Conservation (phyloP, 2,113 vertebrate species). For the Cavia porcellus region DNA sequence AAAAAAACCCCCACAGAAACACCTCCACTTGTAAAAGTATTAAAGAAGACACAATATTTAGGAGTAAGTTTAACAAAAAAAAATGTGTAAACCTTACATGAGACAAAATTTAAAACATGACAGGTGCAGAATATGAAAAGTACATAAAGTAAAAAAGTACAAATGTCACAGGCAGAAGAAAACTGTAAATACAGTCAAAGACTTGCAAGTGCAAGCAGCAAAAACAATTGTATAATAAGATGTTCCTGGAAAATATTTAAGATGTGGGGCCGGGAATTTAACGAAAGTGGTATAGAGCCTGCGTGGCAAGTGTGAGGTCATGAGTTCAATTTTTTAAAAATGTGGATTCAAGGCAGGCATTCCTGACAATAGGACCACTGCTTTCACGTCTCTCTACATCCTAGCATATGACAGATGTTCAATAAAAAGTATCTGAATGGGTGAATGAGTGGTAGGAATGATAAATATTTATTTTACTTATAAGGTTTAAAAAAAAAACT, state of each 20-base stretch:
- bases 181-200: slow-evolving; percentile 58
- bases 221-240: slow-evolving; percentile 15
- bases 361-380: not conserved
- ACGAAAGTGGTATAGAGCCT: too few species aligned
- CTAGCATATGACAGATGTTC: not conserved
- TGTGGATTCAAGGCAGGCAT: not conserved
- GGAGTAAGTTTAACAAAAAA: not conserved
- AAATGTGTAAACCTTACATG: not conserved
- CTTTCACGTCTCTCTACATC: not conserved
- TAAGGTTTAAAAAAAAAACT: not conserved
- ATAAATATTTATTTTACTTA: slow-evolving; percentile 29
- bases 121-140: slow-evolving; percentile 77
- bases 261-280: not conserved
- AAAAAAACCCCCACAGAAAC: too few species aligned
- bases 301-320: too few species aligned
- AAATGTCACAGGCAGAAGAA: slow-evolving; percentile 84
- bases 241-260: slow-evolving; percentile 63
- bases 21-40: not conserved
- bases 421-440: not conserved
- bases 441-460: not conserved
- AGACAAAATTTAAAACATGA: not conserved
- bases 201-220: slow-evolving; percentile 30
- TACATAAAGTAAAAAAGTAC: slow-evolving; percentile 63
- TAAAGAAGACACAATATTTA: not conserved
- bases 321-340: too few species aligned